Conservation (phyloP, 1,140 invertebrate species). For the Papilio aristodemus region DNA sequence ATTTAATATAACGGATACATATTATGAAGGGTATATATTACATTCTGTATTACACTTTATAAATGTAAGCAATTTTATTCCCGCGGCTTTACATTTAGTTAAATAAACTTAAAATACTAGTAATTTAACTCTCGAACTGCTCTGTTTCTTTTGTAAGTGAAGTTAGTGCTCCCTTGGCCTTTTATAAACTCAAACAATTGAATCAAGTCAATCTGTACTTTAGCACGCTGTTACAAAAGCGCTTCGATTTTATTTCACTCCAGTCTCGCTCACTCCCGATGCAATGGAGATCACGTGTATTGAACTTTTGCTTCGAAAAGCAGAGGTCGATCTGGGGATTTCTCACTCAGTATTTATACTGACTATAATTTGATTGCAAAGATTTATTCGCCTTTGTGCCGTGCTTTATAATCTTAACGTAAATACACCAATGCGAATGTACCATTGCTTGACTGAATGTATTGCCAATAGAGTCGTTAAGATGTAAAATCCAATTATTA, state of each 20-base stretch:
- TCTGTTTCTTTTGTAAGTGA: neutral
- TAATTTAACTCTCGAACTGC: neutral
- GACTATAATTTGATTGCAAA: neutral
- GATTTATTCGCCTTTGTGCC: too few relatives aligned
- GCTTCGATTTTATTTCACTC: constrained; percentile 3
- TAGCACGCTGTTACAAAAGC: neutral
- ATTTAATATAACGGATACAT: too few relatives aligned
- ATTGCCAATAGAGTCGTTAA: too few relatives aligned
- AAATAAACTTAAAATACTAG: too few relatives aligned
- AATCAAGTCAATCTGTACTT: constrained; percentile 19
- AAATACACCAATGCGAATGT: neutral
- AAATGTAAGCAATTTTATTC: neutral
- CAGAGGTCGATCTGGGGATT: neutral
- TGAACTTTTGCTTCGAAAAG: constrained; percentile 4
- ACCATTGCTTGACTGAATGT: too few relatives aligned
- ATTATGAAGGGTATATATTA: too few relatives aligned
- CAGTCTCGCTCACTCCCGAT: neutral
- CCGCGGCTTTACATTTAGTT: neutral
- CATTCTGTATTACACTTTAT: too few relatives aligned
- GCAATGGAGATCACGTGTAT: constrained; percentile 10
- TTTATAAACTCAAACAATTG: constrained; percentile 1
- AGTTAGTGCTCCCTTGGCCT: neutral
- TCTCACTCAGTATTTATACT: neutral
- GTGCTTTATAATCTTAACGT: neutral
- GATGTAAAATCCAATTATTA: too few relatives aligned